These are phyloP conservation scores for Sebastes melanostomus DNA, from an alignment of 2,797 vertebrate genomes.

Conservation along the genomic window DNA sequence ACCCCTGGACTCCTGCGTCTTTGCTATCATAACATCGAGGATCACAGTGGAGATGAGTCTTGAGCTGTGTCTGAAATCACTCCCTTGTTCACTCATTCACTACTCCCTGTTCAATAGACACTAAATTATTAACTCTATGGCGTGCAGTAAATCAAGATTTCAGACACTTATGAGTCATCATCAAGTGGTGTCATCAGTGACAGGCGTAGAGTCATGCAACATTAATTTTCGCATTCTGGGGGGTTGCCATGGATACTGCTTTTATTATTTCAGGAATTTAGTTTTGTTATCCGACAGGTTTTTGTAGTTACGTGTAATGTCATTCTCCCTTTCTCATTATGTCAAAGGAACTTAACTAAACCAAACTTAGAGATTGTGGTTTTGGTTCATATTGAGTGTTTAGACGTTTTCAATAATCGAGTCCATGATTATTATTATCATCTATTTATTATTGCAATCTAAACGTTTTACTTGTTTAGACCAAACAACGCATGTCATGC, in stretches of 20 bases:
- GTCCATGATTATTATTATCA: not conserved
- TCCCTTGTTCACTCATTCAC: not conserved
- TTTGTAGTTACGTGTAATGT: not conserved
- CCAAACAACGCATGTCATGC: not conserved
- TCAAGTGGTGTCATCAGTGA: not conserved
- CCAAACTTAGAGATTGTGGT: not conserved
- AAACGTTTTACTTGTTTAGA: not conserved
- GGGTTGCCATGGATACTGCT: not conserved
- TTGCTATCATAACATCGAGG: not conserved
- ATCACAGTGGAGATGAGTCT: not conserved
- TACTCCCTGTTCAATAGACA: not conserved
- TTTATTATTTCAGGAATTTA: not conserved
- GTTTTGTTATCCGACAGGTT: not conserved
- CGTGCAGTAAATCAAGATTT: not conserved
- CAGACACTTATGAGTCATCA: slow-evolving; percentile 18
- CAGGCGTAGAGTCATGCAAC: not conserved
- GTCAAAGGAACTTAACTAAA: not conserved
- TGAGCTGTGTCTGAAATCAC: not conserved
- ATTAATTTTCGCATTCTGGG: not conserved
- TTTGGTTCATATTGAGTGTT: not conserved
- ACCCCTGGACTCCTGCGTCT: no score
- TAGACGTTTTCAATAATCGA: not conserved
- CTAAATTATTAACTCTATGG: slow-evolving; percentile 17
- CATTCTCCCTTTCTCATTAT: accelerated
- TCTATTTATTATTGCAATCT: not conserved